Evolutionary conservation across 2,888 invertebrate species (phyloP), one percentile per base, ranked within the genome.

Genomic region (Galerucella calmariensis): DNA sequence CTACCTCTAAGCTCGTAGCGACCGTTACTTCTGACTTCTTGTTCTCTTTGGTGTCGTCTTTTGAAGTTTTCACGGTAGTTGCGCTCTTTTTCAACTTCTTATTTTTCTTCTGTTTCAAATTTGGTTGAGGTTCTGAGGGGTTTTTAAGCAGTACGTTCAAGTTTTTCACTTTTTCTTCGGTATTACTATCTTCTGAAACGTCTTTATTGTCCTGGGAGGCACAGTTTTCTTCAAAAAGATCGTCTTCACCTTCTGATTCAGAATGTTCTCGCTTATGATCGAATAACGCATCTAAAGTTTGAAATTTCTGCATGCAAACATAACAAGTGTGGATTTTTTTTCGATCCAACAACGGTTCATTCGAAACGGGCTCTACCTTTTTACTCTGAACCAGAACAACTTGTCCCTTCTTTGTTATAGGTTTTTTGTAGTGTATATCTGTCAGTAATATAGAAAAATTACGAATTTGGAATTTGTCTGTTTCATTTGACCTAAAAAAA

Each of bases 301-400:
- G 11, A 63, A 77, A 79, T 66, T 77, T 79, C 12, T 51, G 41
- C 79, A 77, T 77, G 51, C 79, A 79, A 59, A 77, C 62, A 53
- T 79, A 79, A 56, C 79, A 79, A 0, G 74, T 74, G 62, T 73
- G 70, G 41, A 56, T 70, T 27, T 75, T 77, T 61, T 69, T 77
- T 11, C 79, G 77, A n/a, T 77, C 77, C 14, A 72, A 70, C 41
- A 62, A 62, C 6, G 35, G 27, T 62, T 62, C 41, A 9, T 41
- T 16, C n/a, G n/a, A 5, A n/a, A n/a, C n/a, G 14, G 6, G 41
- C 44, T 44, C 41, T 62, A n/a, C 9, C 14, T 62, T 59, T 59
- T 59, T 20, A n/a, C 16, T 58, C 5, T 12, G 24, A 20, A 58
- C 24, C 2, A 20, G 3, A 16, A 20, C 11, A 4, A 11, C 1